Conservation (phyloP, 2,888 invertebrate genomes). For the Creontiades dilutus region DNA sequence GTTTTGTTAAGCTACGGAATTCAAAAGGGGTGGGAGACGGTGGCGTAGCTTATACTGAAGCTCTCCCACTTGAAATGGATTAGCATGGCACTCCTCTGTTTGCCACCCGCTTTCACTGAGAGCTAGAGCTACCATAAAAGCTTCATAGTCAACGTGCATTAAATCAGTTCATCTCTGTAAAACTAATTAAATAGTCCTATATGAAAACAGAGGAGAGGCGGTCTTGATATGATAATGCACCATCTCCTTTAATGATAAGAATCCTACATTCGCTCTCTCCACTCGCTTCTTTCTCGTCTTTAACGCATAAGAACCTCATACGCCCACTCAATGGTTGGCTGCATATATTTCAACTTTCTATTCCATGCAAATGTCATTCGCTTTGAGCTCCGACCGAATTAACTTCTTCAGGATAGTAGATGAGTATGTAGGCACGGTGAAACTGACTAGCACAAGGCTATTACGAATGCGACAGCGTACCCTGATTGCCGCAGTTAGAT, state of each 20-base stretch:
- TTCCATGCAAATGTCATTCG: background rate
- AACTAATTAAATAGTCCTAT: background rate
- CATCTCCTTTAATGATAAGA: background rate
- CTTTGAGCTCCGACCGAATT: background rate
- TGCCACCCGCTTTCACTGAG: background rate
- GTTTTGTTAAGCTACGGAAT: no score
- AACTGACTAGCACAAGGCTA: no score
- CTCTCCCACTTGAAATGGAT: background rate
- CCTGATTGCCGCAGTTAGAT: no score
- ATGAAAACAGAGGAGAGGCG: background rate
- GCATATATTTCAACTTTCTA: constrained; percentile 6
- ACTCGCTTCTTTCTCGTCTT: background rate
- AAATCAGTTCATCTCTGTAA: background rate
- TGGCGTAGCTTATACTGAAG: background rate
- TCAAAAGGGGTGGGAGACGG: no score
- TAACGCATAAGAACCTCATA: background rate
- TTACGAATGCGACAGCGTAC: no score
- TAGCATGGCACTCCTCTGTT: background rate
- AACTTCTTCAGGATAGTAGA: no score
- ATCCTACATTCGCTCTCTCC: background rate
- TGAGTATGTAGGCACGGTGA: no score
- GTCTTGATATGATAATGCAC: constrained; percentile 22
- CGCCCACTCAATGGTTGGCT: background rate
- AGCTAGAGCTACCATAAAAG: background rate
- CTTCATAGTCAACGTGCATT: background rate